Percentiles rank a stretch among this genome's conserved stretches.
These are phyloP conservation scores for Pogonophryne albipinna DNA, from an alignment of 2,797 vertebrate species.

Conservation along the genomic window DNA sequence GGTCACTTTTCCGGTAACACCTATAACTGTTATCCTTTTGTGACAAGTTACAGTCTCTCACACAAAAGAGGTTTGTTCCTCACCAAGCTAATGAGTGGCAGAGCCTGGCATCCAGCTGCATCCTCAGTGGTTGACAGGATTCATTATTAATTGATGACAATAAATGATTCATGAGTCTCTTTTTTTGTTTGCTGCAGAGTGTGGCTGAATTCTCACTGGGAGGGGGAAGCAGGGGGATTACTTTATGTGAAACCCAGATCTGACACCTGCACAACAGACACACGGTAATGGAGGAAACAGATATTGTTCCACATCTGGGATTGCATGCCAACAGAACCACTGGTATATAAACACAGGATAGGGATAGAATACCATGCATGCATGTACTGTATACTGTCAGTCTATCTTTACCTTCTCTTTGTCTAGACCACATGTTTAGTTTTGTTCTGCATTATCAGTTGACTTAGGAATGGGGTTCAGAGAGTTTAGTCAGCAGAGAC, in stretches of 20 bases:
- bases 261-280: constrained; percentile 40
- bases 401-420: constrained; percentile 3
- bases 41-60: background rate
- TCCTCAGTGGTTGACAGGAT: constrained; percentile 47
- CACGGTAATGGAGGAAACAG: constrained; percentile 3
- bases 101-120: constrained; percentile 43
- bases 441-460: constrained; percentile 11
- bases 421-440: background rate
- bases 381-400: background rate
- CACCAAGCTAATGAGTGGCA: constrained; percentile 1
- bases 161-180: constrained; percentile 77
- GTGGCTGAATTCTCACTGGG: constrained; percentile 39
- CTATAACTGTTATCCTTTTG: background rate
- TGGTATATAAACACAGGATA: constrained; percentile 12
- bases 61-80: constrained; percentile 4
- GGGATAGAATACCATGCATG: background rate
- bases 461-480: background rate
- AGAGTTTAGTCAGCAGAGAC: constrained; percentile 19
- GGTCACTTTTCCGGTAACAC: background rate
- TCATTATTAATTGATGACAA: constrained; percentile 71
- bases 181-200: constrained; percentile 56
- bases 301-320: constrained; percentile 31
- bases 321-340: constrained; percentile 14
- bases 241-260: constrained; percentile 18
- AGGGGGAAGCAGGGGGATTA: constrained; percentile 36